Percentiles rank a stretch among this genome's conserved stretches.
These are phyloP conservation scores for Planococcus citri DNA, from an alignment of 1,140 invertebrate species.

Conservation along the genomic window DNA sequence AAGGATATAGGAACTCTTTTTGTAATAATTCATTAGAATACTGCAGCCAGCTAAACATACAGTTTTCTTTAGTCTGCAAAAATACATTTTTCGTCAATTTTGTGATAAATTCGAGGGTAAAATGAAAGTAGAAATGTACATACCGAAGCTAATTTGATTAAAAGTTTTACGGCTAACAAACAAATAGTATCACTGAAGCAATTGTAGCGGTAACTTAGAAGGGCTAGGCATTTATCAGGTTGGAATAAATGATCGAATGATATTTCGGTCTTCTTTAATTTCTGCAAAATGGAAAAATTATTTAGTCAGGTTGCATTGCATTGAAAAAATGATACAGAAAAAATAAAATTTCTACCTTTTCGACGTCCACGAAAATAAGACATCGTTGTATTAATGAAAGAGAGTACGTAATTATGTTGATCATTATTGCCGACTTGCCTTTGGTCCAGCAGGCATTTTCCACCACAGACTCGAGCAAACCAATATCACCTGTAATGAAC, in stretches of 20 bases:
- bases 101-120: background rate
- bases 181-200: constrained; percentile 9
- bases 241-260: constrained; percentile 11
- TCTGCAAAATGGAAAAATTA: background rate
- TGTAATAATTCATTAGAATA: constrained; percentile 4
- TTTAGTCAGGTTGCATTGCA: background rate
- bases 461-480: background rate
- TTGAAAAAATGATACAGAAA: background rate
- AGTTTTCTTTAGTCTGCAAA: constrained; percentile 10
- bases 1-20: constrained; percentile 6
- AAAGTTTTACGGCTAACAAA: background rate
- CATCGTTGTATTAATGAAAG: constrained; percentile 1
- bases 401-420: constrained; percentile 3
- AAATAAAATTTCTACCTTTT: constrained; percentile 1
- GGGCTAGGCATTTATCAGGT: background rate
- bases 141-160: background rate
- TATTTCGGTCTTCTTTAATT: background rate
- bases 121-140: background rate
- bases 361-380: constrained; percentile 5
- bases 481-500: background rate
- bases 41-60: constrained; percentile 10
- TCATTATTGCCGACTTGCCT: background rate
- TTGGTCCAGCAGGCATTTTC: constrained; percentile 13
- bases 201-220: background rate
- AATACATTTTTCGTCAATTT: background rate